Percentiles rank a stretch among this genome's conserved stretches.
These are phyloP conservation scores for Cheirogaleus medius DNA, from an alignment of 2,113 vertebrate genomes.

Conservation along the genomic window DNA sequence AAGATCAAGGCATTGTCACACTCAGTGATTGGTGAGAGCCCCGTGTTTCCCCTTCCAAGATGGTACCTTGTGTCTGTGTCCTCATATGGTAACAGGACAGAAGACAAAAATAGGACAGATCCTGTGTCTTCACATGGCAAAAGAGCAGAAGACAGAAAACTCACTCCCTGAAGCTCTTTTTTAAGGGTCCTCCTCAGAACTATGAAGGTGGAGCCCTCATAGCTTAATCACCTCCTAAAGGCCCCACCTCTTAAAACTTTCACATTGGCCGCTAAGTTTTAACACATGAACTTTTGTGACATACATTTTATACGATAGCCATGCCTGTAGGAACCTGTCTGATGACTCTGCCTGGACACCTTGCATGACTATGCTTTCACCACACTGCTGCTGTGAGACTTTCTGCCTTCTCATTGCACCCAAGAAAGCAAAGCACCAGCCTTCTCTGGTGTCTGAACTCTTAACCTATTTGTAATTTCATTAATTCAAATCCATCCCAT, in stretches of 20 bases:
- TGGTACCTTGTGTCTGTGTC: background rate
- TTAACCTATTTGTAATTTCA: background rate
- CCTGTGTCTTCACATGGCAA: too few relatives aligned
- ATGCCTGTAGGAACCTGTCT: background rate
- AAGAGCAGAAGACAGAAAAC: background rate
- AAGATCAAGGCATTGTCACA: background rate
- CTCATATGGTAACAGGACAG: background rate
- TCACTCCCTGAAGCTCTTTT: background rate
- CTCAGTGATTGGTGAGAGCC: background rate
- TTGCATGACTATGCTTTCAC: background rate
- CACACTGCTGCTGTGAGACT: background rate
- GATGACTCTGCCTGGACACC: background rate
- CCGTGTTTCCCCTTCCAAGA: background rate
- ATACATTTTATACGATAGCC: background rate
- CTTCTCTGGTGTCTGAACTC: background rate
- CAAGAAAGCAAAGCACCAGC: background rate
- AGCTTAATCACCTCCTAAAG: too few relatives aligned
- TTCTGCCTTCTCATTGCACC: background rate
- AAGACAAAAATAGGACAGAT: background rate
- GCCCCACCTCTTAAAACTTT: background rate
- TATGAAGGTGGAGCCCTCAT: background rate
- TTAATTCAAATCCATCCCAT: background rate
- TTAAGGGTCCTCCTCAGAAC: background rate
- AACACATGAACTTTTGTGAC: background rate
- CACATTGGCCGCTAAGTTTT: background rate